A percentile compares a stretch with the other conserved stretches of the same genome.
These are phyloP conservation scores for Hydropsyche betteni DNA, from an alignment of 2,888 invertebrate genomes.

Conservation along the genomic window DNA sequence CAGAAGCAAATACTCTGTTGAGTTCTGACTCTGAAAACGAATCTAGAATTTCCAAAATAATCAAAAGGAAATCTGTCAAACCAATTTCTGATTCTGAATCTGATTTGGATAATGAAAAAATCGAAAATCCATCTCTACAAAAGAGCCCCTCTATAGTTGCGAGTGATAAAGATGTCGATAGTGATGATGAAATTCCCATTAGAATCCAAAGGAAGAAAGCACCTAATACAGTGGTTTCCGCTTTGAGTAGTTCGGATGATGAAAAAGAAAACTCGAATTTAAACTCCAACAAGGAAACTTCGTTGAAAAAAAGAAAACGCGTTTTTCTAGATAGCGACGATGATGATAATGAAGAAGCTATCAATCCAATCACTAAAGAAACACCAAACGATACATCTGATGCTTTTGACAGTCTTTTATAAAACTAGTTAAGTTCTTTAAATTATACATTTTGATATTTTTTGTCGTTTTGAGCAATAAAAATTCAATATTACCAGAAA, in stretches of 20 bases:
- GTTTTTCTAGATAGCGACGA: conserved; percentile 29
- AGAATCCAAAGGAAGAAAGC: no score
- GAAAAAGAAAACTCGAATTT: background rate
- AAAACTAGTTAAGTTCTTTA: no score
- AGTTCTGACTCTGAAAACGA: no score
- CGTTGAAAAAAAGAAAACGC: conserved; percentile 21
- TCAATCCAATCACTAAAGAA: no score
- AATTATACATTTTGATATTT: background rate
- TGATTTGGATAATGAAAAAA: background rate
- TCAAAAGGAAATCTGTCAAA: background rate
- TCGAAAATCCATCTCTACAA: background rate
- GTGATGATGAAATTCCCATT: background rate
- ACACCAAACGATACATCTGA: no score
- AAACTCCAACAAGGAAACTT: background rate
- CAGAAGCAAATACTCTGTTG: no score
- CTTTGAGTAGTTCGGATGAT: conserved; percentile 28
- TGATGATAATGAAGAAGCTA: background rate
- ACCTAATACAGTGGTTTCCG: background rate
- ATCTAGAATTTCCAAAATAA: background rate
- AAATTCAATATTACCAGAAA: conserved; percentile 22
- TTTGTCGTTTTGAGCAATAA: conserved; percentile 4
- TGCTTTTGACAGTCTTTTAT: no score
- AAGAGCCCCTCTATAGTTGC: background rate
- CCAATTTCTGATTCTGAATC: background rate
- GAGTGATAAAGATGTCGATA: conserved; percentile 13